phyloP scores from a whole-genome alignment of 2,888 invertebrate genomes.

The Tachina grossa region DNA sequence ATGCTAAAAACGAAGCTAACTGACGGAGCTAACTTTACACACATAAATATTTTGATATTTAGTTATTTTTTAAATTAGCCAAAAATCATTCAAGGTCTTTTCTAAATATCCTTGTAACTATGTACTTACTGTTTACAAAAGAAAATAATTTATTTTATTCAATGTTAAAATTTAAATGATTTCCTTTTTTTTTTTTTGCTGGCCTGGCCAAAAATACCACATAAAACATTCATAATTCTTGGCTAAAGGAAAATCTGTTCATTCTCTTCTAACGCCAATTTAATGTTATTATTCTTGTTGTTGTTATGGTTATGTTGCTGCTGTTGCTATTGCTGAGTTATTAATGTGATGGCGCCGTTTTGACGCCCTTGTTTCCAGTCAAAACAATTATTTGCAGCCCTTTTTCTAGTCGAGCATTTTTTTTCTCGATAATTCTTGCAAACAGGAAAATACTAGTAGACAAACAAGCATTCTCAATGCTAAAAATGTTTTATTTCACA shows the following conservation, averaged over 20 bases:
- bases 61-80: neutral
- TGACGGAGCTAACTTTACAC: too few relatives aligned
- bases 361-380: conserved; percentile 68
- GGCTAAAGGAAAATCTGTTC: conserved; percentile 41
- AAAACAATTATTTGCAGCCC: conserved; percentile 67
- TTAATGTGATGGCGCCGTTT: conserved; percentile 63
- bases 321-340: conserved; percentile 10
- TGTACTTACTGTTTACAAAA: neutral
- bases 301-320: conserved; percentile 12
- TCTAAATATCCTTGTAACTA: neutral
- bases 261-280: conserved; percentile 12
- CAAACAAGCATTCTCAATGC: conserved; percentile 44
- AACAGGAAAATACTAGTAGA: conserved; percentile 53
- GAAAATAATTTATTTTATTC: neutral
- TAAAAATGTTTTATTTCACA: conserved; percentile 59
- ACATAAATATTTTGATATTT: too few relatives aligned
- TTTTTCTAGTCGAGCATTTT: conserved; percentile 25
- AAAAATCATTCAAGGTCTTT: neutral
- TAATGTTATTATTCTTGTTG: neutral
- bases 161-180: conserved; percentile 28
- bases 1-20: too few relatives aligned
- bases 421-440: conserved; percentile 24
- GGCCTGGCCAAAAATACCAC: conserved; percentile 27
- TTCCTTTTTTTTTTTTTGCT: neutral
- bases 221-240: conserved; percentile 51